Conservation (phyloP, 2,888 invertebrate genomes). For the Steinernema hermaphroditum region DNA sequence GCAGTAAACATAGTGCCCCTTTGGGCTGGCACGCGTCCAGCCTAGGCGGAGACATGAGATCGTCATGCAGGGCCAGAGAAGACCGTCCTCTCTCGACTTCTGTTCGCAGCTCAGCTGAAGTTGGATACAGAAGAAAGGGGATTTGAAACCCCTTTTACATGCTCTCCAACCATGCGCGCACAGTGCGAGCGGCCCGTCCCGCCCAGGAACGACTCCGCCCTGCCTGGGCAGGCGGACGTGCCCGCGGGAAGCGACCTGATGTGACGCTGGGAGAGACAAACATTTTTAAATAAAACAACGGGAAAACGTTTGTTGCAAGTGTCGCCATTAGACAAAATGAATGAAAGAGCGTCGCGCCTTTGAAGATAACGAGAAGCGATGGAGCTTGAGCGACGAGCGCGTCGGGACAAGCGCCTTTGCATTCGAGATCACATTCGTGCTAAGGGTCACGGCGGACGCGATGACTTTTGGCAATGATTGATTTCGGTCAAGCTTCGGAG, state of each 20-base stretch:
- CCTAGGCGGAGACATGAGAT: no score
- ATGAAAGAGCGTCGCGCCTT: neutral
- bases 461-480: slow-evolving; percentile 20
- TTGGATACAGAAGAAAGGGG: neutral
- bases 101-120: neutral
- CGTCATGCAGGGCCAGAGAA: no score
- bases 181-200: neutral
- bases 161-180: neutral
- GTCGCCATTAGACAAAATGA: slow-evolving; percentile 11
- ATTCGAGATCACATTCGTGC: slow-evolving; percentile 8
- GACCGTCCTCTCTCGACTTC: no score
- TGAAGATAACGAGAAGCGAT: neutral
- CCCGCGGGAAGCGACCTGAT: neutral
- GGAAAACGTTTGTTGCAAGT: neutral
- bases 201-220: neutral
- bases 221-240: neutral
- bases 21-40: no score
- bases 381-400: neutral
- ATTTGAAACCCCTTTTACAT: neutral
- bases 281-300: neutral
- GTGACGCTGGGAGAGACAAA: neutral
- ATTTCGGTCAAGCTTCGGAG: neutral
- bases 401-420: slow-evolving; percentile 9
- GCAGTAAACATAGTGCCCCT: no score
- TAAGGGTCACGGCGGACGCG: slow-evolving; percentile 11